Evolutionary conservation across 1,140 invertebrate species (phyloP).

Genomic region (Meloidogyne floridensis): DNA sequence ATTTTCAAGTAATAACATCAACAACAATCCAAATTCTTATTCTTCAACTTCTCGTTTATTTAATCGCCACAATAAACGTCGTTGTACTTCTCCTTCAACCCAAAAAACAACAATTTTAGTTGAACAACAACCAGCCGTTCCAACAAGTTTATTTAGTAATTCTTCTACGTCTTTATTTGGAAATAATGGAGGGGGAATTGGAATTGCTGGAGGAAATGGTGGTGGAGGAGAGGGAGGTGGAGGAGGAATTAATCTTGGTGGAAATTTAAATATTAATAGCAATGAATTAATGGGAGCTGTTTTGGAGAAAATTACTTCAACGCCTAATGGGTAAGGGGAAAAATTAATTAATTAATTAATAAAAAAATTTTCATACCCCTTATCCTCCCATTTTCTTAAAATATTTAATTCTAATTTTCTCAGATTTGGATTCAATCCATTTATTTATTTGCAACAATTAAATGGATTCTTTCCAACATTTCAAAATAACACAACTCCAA

Average conservation of each 20-base stretch:
- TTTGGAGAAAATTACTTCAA: conserved; percentile 1
- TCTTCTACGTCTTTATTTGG: not conserved
- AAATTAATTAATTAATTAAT: not conserved
- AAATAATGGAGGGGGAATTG: not conserved
- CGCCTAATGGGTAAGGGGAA: not conserved
- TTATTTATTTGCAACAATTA: conserved; percentile 44
- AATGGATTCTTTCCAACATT: conserved; percentile 24
- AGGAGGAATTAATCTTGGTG: not conserved
- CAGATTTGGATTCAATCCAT: conserved; percentile 35
- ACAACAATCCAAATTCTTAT: conserved; percentile 11
- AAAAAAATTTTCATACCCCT: not conserved
- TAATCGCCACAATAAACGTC: not conserved
- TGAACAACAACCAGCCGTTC: not conserved
- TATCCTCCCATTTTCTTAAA: not conserved
- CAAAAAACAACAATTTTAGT: not conserved
- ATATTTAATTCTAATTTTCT: conserved; percentile 25
- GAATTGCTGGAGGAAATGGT: not conserved
- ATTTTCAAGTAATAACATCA: not conserved
- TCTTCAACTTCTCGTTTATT: not conserved
- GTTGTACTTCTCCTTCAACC: not conserved
- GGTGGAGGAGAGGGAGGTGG: not conserved
- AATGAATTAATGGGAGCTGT: conserved; percentile 16
- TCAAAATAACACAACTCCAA: not conserved
- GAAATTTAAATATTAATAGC: not conserved
- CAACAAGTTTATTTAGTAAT: not conserved